Evolutionary conservation across 2,888 invertebrate species (phyloP).

Genomic region (Stenoptilia bipunctidactyla): DNA sequence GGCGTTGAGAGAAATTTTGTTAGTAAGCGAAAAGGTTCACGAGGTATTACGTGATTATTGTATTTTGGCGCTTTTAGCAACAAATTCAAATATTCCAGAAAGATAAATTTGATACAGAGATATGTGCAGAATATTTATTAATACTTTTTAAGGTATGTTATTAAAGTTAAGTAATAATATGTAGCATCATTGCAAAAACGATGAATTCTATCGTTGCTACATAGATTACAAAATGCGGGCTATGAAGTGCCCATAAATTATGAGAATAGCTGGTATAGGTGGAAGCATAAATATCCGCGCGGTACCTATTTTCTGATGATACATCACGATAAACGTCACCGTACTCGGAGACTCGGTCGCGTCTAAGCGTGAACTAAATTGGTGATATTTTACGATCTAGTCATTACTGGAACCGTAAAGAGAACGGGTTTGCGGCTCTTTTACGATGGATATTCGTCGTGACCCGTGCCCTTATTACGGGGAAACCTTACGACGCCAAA

Average conservation of each 20-base stretch:
- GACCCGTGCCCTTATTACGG: constrained; percentile 50
- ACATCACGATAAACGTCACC: constrained; percentile 17
- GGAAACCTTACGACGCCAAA: constrained; percentile 24
- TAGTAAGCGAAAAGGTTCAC: constrained; percentile 22
- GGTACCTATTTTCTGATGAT: constrained; percentile 3
- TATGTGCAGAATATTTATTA: neutral
- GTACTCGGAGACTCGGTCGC: constrained; percentile 16
- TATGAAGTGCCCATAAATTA: constrained; percentile 1
- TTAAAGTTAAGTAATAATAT: no score
- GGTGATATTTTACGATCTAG: constrained; percentile 59
- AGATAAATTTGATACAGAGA: no score
- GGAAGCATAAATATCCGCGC: neutral
- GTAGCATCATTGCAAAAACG: no score
- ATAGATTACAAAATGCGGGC: neutral
- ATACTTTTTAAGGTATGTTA: neutral
- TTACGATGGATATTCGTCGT: constrained; percentile 49
- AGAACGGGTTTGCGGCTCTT: constrained; percentile 36
- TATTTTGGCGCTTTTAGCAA: constrained; percentile 19
- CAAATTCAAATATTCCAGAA: constrained; percentile 23
- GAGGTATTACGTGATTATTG: constrained; percentile 27
- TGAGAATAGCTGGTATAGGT: neutral
- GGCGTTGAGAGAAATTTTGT: constrained; percentile 28
- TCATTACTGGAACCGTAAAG: constrained; percentile 54
- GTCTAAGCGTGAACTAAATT: constrained; percentile 57
- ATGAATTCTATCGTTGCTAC: neutral